A percentile compares a stretch with the other conserved stretches of the same genome.
phyloP scores from a whole-genome alignment of 2,113 vertebrate genomes.

The Erpornis zantholeuca region DNA sequence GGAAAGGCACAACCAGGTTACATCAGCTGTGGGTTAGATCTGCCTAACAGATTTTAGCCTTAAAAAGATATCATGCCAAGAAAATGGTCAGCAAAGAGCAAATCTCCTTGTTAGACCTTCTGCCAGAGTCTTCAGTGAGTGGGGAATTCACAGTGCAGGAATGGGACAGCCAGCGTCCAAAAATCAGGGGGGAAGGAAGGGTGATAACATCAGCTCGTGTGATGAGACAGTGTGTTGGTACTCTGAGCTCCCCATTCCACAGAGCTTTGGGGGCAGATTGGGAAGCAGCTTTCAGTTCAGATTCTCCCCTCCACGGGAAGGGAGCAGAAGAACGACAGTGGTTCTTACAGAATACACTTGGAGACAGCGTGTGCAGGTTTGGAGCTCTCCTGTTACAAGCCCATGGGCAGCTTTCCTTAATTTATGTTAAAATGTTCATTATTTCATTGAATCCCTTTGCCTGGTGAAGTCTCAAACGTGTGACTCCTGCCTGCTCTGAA shows the following conservation, averaged over 20 bases:
- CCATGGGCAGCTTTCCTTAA: slow-evolving; percentile 8
- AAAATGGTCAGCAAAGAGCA: not conserved
- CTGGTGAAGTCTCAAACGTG: not conserved
- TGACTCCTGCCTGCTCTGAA: not conserved
- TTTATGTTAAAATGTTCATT: not conserved
- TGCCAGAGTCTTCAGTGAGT: not conserved
- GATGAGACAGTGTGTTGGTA: not conserved
- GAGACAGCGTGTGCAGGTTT: not conserved
- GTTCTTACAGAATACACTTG: not conserved
- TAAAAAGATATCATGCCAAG: not conserved
- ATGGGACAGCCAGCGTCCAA: not conserved
- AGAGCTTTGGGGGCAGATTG: not conserved
- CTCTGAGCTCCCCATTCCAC: not conserved
- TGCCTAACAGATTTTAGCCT: not conserved
- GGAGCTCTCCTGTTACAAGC: not conserved
- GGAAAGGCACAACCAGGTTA: not conserved
- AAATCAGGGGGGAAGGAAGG: not conserved
- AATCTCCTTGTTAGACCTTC: not conserved
- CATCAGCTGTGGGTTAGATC: not conserved
- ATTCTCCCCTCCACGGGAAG: not conserved
- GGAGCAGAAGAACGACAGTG: not conserved
- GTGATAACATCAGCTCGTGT: not conserved
- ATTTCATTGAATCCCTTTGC: not conserved
- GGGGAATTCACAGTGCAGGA: not conserved
- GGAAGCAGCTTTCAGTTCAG: not conserved